phyloP scores from a whole-genome alignment of 92 coral and sea anemone species.

The Bergia sp. region DNA sequence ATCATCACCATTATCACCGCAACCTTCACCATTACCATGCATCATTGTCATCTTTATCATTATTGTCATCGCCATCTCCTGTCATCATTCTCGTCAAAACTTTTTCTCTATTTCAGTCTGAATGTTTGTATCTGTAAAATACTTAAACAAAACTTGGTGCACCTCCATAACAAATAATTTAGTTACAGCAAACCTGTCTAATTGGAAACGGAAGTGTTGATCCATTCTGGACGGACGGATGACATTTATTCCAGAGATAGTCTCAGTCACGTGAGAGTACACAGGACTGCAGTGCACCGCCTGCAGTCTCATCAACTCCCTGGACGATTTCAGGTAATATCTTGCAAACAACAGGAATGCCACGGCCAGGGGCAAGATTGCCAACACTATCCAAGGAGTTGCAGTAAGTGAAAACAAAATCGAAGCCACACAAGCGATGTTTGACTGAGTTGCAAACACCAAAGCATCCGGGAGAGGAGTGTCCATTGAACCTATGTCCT shows the following conservation, averaged over 20 bases:
- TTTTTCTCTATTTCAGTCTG: too few relatives aligned
- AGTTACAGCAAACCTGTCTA: conserved; percentile 12
- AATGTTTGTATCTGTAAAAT: neutral
- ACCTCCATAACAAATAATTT: neutral
- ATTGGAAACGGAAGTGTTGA: neutral
- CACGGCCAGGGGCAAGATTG: neutral
- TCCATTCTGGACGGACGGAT: conserved; percentile 19
- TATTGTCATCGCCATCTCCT: neutral
- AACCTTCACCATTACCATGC: neutral
- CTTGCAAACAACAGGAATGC: neutral
- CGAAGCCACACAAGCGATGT: neutral
- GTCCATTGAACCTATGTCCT: conserved; percentile 20
- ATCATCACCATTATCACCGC: neutral
- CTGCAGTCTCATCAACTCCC: conserved; percentile 21
- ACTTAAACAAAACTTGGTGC: neutral
- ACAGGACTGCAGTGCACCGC: conserved; percentile 18
- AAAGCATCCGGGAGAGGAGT: conserved; percentile 10
- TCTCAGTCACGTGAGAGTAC: conserved; percentile 23
- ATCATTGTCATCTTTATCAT: neutral
- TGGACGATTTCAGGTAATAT: conserved; percentile 25
- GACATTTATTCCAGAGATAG: conserved; percentile 7
- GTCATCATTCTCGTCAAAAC: neutral
- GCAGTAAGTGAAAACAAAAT: neutral
- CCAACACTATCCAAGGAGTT: conserved; percentile 8
- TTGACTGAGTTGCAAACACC: neutral